Conservation (phyloP, 2,797 vertebrate genomes). For the Paedocypris micromegethes region DNA sequence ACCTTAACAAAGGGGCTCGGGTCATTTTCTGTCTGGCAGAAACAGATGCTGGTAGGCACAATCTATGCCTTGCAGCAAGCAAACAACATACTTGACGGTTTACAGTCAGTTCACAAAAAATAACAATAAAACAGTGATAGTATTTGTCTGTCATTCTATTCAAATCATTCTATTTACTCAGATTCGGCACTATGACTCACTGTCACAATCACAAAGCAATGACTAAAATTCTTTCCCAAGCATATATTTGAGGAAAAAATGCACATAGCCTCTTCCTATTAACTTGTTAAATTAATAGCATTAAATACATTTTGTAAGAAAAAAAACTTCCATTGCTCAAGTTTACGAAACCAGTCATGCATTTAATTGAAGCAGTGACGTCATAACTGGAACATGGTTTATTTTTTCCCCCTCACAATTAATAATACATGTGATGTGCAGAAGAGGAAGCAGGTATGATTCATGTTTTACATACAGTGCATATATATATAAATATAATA, state of each 20-base stretch:
- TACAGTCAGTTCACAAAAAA: conserved; percentile 21
- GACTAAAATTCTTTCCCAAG: conserved; percentile 7
- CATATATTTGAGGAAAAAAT: conserved; percentile 5
- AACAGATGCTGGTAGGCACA: not conserved
- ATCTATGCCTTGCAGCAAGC: not conserved
- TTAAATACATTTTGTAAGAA: not conserved
- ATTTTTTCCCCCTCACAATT: not conserved
- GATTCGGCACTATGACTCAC: conserved; percentile 19
- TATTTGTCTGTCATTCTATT: conserved; percentile 3
- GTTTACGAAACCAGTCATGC: not conserved
- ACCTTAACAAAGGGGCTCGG: conserved; percentile 22
- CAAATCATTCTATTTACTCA: no score
- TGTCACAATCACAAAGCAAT: conserved; percentile 15
- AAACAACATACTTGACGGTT: conserved; percentile 15
- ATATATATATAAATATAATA: no score
- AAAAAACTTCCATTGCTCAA: not conserved
- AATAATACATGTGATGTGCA: conserved; percentile 5
- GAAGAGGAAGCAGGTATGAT: not conserved
- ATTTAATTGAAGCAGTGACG: not conserved
- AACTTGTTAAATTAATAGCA: not conserved
- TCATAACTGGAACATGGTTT: not conserved
- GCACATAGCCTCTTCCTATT: not conserved
- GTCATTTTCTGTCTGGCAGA: conserved; percentile 7
- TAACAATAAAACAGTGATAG: conserved; percentile 20
- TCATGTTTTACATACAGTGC: not conserved